Evolutionary conservation across 2,113 vertebrate species (phyloP), one percentile per base, ranked within the genome.

Genomic region (Hepsetus odoe): DNA sequence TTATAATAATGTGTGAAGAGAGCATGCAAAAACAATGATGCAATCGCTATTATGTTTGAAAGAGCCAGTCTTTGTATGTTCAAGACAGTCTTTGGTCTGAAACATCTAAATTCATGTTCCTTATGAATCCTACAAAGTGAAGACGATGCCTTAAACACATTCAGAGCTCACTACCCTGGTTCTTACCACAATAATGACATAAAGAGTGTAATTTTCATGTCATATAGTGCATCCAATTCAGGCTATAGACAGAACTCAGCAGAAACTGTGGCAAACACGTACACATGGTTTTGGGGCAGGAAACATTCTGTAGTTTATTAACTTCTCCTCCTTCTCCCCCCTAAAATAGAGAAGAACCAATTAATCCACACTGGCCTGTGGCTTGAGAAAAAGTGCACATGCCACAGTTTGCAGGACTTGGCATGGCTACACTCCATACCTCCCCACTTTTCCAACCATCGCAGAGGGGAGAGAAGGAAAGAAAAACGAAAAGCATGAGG

Each of bases 351-450:
- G 77, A 79, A 75, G 72, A 73, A 84, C 77, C 77, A 85, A 87
- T 85, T 72, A 82, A 81, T 80, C 81, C 33, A 68, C 62, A 78
- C 80, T 55, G 61, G 53, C 38, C 55, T 80, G 82, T 76, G 80
- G 83, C 74, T 83, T 85, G 78, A 84, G 80, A 86, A 86, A 82
- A 81, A 73, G 69, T 85, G 77, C 80, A 86, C 74, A 80, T 86
- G 85, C 70, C 74, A 77, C 58, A 30, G 76, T 82, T 69, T 80
- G 72, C 68, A 87, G 76, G 74, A 80, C 66, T 83, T 78, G 84
- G 84, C 73, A 80, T 76, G 42, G 53, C 67, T 42, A 46, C 30
- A 56, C 66, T 53, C 67, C 62, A 65, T 65, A 72, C 58, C 67
- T 76, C 69, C 80, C 76, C 66, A 67, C 65, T 32, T 72, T 79